Base-by-base conservation (phyloP, 2,888 invertebrate genomes). In the Zonitis immaculata region DNA sequence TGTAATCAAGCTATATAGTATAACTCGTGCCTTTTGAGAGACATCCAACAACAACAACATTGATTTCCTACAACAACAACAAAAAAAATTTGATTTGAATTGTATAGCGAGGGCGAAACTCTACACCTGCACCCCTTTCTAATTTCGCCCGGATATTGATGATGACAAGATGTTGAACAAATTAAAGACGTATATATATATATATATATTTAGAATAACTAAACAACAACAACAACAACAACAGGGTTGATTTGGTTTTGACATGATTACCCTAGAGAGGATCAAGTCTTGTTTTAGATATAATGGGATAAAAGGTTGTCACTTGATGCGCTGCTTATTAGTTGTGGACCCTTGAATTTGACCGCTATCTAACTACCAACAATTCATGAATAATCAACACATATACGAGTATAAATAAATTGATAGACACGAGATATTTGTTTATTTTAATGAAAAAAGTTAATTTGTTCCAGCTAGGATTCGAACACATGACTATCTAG, bases 251-350 rank as follows among this genome's bases (percentile, higher is more conserved):
- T 47, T 45, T 47, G 54, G 52, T 59, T 57, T 44, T 53, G 45
- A 54, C 52, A 47, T 64, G 62, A 71, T 70, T 70, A 68, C 70
- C 66, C 68, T 32, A 62, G 63, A 69, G 71, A n/a, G n/a, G 65
- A 62, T 61, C 62, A 54, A 57, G 62, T 60, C 64, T 69, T 66
- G 66, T 70, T 71, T 66, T n/a, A n/a, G n/a, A 63, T 65, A 63
- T 71, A 71, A 71, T 67, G 66, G 68, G 66, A 60, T 57, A 62
- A 63, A 64, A 67, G 63, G 65, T 61, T 65, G 68, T 66, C 68
- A 68, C 59, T 58, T 57, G 66, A 65, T 60, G 52, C 59, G 44
- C 28, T 43, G 56, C 55, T 59, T 59, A 61, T 61, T 61, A 60
- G 58, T 46, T 54, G 42, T 42, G 58, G 57, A 48, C 56, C 56